Evolutionary conservation across 2,113 vertebrate species (phyloP), one percentile per base, ranked within the genome.

Genomic region (Apodemus sylvaticus): DNA sequence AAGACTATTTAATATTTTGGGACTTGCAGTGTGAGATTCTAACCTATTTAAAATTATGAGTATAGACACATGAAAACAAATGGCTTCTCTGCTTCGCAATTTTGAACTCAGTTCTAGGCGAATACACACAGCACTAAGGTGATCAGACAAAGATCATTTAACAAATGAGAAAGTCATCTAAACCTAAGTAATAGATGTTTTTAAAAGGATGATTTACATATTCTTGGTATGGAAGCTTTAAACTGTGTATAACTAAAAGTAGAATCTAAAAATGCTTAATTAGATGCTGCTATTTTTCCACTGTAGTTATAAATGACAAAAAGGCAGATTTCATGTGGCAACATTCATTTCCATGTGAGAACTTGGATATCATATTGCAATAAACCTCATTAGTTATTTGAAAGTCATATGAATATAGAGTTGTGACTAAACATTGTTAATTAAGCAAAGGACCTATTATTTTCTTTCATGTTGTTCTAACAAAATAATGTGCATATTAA

Each of bases 371-470:
- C 58, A 74, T 42, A 58, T 95, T 95, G 20, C 5, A 55, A 93
- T 78, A 93, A 96, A 94, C 10, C 10, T 94, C 34, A 93, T 89
- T 71, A 81, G 85, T 60, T 94, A 1, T 86, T 91, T 73, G 55
- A 95, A 96, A 97, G 94, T 74, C 34, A 92, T 92, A 70, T 11
- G 88, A 95, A 82, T 73, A 92, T 48, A 95, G 79, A 95, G 34
- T 66, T 89, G 70, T 94, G 58, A 96, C 16, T 70, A 87, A 89
- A 51, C 89, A 74, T 77, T 90, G 53, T 96, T 96, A 93, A 76
- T 96, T 96, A 93, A 76, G 92, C 14, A 76, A 90, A 94, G 94
- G 73, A 62, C 26, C 66, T 94, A 9, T 76, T 93, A 94, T 90
- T 92, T 93, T 64, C 24, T 88, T 95, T 96, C 20, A 93, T 87